phyloP scores from a whole-genome alignment of 2,113 vertebrate genomes.

The Saccopteryx leptura region DNA sequence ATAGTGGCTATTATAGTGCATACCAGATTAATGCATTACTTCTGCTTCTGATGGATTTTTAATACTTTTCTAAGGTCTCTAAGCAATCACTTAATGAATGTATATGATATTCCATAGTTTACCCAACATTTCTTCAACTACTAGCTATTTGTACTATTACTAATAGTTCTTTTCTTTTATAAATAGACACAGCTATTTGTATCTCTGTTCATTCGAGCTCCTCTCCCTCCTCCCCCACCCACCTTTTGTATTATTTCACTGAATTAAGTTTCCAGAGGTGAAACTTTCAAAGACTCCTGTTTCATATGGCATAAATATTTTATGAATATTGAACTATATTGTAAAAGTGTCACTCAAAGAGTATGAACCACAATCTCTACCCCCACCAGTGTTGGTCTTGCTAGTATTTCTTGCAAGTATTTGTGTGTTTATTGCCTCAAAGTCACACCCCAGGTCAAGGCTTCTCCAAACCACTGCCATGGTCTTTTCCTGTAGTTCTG shows the following conservation, averaged over 20 bases:
- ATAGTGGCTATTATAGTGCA: not conserved
- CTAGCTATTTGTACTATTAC: not conserved
- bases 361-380: not conserved
- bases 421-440: not conserved
- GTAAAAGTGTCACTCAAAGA: not conserved
- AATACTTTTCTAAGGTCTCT: conserved; percentile 20
- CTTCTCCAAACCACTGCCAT: not conserved
- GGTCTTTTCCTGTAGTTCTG: not conserved
- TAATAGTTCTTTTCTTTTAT: not conserved
- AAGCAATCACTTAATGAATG: conserved; percentile 26
- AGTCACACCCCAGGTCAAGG: not conserved
- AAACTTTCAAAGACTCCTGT: not conserved
- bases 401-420: not conserved
- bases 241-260: not conserved
- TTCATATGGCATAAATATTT: not conserved
- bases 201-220: not conserved
- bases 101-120: not conserved
- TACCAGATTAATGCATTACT: not conserved
- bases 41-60: conserved; percentile 23
- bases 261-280: not conserved
- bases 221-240: fast-evolving
- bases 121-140: not conserved
- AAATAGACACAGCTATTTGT: not conserved
- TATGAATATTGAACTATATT: not conserved
- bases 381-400: not conserved